Conservation (phyloP, 23 tunicate species). For the Phallusia fumigata region DNA sequence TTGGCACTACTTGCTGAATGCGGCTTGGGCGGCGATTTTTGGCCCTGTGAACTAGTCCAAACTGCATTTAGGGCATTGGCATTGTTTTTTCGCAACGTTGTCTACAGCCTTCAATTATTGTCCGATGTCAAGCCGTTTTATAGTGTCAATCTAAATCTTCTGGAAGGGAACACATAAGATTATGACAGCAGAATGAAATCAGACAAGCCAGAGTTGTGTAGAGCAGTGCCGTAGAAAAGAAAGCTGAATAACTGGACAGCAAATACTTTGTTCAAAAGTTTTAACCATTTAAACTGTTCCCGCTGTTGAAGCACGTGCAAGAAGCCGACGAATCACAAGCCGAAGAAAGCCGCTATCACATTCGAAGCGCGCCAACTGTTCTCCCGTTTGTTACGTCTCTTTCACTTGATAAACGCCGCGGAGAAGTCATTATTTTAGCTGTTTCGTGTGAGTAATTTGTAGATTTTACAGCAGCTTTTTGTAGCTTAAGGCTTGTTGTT, state of each 20-base stretch:
- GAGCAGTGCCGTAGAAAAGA: not conserved
- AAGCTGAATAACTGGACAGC: not conserved
- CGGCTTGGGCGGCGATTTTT: no score
- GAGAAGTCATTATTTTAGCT: conserved; percentile 46
- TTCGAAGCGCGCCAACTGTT: conserved; percentile 62
- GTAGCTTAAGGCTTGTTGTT: not conserved
- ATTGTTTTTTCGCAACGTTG: no score
- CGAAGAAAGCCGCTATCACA: conserved; percentile 16
- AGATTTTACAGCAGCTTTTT: not conserved
- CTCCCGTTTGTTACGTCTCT: conserved; percentile 82
- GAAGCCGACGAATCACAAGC: conserved; percentile 62
- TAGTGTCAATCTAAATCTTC: no score
- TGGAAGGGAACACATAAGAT: no score
- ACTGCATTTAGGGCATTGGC: no score
- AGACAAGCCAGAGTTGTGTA: no score
- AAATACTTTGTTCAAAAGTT: not conserved
- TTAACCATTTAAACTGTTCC: conserved; percentile 58
- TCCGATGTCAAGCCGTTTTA: no score
- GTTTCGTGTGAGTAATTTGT: conserved; percentile 18
- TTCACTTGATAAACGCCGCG: conserved; percentile 55
- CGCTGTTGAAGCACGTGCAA: conserved; percentile 86
- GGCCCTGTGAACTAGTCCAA: no score
- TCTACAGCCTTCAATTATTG: no score
- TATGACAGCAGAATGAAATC: no score
- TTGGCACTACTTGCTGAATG: no score